Evolutionary conservation across 2,888 invertebrate genomes (phyloP), one percentile per base, ranked within the genome.

Genomic region (Xestia c-nigrum): DNA sequence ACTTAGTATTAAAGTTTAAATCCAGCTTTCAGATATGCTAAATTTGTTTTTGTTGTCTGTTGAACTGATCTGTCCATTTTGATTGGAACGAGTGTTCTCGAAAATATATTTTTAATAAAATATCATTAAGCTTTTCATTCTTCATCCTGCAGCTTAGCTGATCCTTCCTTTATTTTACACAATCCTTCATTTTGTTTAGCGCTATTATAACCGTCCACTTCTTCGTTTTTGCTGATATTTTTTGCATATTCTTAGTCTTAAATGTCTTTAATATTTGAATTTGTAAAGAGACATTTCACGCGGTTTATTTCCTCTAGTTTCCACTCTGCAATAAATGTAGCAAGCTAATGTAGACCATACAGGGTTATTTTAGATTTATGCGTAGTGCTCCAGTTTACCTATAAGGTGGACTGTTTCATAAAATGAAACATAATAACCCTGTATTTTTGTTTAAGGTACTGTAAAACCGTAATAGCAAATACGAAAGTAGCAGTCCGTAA

Each of bases 81-180:
- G 84, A 94, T 94, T 94, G 93, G 94, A 94, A 93, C 91, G 87
- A 94, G 87, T 94, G 93, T 95, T 94, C 93, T 94, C 88, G 90
- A 92, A 96, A 95, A 96, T 96, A 96, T 96, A 96, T 95, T 96
- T 91, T 95, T 94, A 93, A 89, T 92, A 93, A 94, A 95, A 94
- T 92, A 92, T 92, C 94, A 93, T 94, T 92, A 87, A 91, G 96
- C 95, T 96, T 96, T 96, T 96, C 94, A 96, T 96, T 96, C 90
- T 92, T 92, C 93, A 92, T 90, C 95, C 94, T 85, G 94, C 94
- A 92, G 94, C 91, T 92, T 91, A 87, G 93, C 93, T 90, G 84
- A 78, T 88, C 90, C 91, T 91, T 90, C 89, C 88, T 91, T 88
- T 85, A 75, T 83, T 84, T 89, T 80, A 72, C 74, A 79, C 82